Percentiles rank a stretch among this genome's conserved stretches.
These are phyloP conservation scores for Atractosteus spatula DNA, from an alignment of 2,113 vertebrate species.

Conservation along the genomic window DNA sequence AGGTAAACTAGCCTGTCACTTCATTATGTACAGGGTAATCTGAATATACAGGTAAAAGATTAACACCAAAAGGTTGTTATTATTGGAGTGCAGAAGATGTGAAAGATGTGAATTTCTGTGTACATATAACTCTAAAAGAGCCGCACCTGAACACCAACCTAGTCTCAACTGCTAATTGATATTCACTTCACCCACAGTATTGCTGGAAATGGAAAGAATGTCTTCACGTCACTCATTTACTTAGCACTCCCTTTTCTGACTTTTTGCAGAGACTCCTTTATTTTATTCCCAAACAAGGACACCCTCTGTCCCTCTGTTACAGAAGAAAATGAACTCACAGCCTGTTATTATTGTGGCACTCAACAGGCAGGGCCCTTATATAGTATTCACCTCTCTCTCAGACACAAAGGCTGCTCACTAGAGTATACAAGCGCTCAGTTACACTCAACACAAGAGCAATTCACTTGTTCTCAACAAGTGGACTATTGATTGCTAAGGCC, in stretches of 20 bases:
- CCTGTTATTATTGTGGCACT: conserved; percentile 32
- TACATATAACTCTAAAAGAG: neutral
- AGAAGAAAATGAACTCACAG: conserved; percentile 37
- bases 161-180: neutral
- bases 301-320: conserved; percentile 38
- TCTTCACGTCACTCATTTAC: neutral
- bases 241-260: neutral
- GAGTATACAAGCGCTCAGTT: conserved; percentile 68
- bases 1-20: neutral
- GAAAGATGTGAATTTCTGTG: conserved; percentile 39
- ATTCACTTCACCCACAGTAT: neutral
- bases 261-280: neutral
- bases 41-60: conserved; percentile 1
- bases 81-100: neutral
- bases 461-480: conserved; percentile 76
- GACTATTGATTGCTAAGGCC: conserved; percentile 71
- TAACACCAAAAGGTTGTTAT: neutral
- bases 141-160: neutral
- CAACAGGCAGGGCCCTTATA: conserved; percentile 28
- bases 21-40: conserved; percentile 3
- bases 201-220: neutral
- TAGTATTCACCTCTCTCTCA: conserved; percentile 47
- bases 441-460: conserved; percentile 68
- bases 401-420: conserved; percentile 58
- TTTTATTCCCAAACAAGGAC: conserved; percentile 38